These are phyloP conservation scores for Alcis repandata DNA, from an alignment of 2,888 invertebrate genomes.

Conservation along the genomic window DNA sequence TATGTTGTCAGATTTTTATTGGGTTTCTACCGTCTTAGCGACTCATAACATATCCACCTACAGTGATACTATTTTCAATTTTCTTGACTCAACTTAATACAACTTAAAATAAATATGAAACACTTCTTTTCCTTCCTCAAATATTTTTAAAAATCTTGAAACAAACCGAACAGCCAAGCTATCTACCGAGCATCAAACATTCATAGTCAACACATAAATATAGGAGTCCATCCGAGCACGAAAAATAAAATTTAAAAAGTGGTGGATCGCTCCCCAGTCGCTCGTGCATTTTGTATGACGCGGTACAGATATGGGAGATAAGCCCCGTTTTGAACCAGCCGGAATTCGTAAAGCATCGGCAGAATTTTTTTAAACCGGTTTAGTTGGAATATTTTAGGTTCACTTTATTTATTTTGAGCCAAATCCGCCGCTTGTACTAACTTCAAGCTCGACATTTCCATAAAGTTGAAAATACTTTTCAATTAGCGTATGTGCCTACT, in stretches of 20 bases:
- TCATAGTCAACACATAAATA: constrained; percentile 41
- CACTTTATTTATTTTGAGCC: constrained; percentile 29
- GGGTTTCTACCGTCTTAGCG: too few species aligned
- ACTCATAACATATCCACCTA: too few species aligned
- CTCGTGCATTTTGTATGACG: constrained; percentile 37
- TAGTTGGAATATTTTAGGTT: constrained; percentile 11
- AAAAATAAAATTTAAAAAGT: constrained; percentile 42
- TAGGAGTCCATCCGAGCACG: constrained; percentile 28
- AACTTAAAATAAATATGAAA: not conserved
- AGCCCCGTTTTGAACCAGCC: constrained; percentile 31
- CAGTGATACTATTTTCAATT: not conserved
- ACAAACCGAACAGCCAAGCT: not conserved
- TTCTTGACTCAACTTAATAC: not conserved
- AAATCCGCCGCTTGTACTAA: not conserved
- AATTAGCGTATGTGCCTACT: not conserved
- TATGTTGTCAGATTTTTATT: too few species aligned
- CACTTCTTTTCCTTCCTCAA: not conserved
- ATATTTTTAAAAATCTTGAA: not conserved
- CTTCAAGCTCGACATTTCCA: not conserved
- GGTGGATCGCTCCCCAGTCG: constrained; percentile 29
- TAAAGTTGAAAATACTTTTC: not conserved
- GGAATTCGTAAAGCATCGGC: constrained; percentile 25
- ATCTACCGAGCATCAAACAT: constrained; percentile 32
- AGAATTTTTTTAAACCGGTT: constrained; percentile 16
- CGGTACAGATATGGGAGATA: constrained; percentile 40